Evolutionary conservation across 2,888 invertebrate genomes (phyloP), one percentile per base, ranked within the genome.

Genomic region (Lepidochitona cinerea): DNA sequence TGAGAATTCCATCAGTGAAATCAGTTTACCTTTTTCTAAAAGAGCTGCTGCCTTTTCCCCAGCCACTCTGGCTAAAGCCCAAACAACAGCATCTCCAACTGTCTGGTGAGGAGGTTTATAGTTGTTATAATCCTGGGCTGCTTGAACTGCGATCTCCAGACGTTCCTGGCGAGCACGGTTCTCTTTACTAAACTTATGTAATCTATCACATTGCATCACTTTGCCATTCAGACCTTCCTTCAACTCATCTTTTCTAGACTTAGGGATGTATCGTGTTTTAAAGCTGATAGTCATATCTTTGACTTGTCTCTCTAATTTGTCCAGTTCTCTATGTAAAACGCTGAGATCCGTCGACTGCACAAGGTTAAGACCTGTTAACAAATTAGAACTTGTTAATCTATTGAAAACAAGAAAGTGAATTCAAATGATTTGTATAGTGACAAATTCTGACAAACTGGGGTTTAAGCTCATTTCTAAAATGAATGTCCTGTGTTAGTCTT

Each of bases 21-120:
- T n/a, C n/a, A n/a, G n/a, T 23, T 49, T 18, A 59, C 59, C 59
- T 59, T 59, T 59, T 29, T 59, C 59, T 4, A 59, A 29, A 29
- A 59, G 29, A 1, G 59, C 66, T 32, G 35, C 37, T 36, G 66
- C 66, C 18, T 66, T 66, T 37, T 66, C 37, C 26, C 37, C 37
- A 36, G 37, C 37, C 18, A 29, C 66, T 3, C 29, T 32, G 1
- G 35, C 37, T 37, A 81, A 75, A 9, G 88, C 85, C 71, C 83
- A 79, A n/a, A 83, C 84, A 3, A 90, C 87, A 59, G 89, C 88
- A 79, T 89, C 89, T 2, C 89, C 89, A 7, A 90, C 88, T 4
- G 89, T 89, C 80, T 88, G 87, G 73, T 89, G 87, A 2, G 88
- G 89, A 0, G 89, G 89, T 70, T 88, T 88, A 65, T 87, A 84